These are phyloP conservation scores for Melanotus villosus DNA, from an alignment of 2,888 invertebrate genomes.

Conservation along the genomic window DNA sequence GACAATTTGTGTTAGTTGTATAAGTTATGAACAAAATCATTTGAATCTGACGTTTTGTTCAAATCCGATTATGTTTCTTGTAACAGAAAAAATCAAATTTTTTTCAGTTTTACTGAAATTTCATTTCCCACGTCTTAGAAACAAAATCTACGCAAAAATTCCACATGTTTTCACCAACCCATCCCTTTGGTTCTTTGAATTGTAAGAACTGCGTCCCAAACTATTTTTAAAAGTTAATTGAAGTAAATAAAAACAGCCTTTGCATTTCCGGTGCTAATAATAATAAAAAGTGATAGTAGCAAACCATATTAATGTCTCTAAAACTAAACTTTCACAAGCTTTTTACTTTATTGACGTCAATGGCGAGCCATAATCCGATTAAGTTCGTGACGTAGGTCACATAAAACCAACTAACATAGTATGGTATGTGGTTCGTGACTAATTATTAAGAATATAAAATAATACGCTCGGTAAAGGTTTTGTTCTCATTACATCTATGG, in stretches of 20 bases:
- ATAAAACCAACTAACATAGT: not conserved
- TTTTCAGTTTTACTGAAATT: too few relatives aligned
- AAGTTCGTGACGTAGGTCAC: slow-evolving; percentile 18
- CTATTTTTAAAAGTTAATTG: not conserved
- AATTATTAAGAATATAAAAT: slow-evolving; percentile 26
- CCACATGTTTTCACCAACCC: too few relatives aligned
- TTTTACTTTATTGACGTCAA: slow-evolving; percentile 45
- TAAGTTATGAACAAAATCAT: too few relatives aligned
- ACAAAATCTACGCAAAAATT: too few relatives aligned
- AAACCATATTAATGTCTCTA: slow-evolving; percentile 25
- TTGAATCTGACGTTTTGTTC: too few relatives aligned
- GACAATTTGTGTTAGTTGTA: too few relatives aligned
- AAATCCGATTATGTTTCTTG: too few relatives aligned
- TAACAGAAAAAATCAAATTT: too few relatives aligned
- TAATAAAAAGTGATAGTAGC: slow-evolving; percentile 44
- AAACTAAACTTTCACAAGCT: slow-evolving; percentile 45
- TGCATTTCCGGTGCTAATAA: slow-evolving; percentile 4
- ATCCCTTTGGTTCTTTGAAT: too few relatives aligned
- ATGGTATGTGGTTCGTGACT: slow-evolving; percentile 29
- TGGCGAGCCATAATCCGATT: slow-evolving; percentile 13
- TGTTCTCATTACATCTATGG: slow-evolving; percentile 5
- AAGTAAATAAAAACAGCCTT: not conserved
- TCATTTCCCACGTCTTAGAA: too few relatives aligned
- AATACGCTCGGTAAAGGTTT: slow-evolving; percentile 15
- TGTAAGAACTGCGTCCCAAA: not conserved